Evolutionary conservation across 2,113 vertebrate genomes (phyloP).

Genomic region (Chaetops frenatus): DNA sequence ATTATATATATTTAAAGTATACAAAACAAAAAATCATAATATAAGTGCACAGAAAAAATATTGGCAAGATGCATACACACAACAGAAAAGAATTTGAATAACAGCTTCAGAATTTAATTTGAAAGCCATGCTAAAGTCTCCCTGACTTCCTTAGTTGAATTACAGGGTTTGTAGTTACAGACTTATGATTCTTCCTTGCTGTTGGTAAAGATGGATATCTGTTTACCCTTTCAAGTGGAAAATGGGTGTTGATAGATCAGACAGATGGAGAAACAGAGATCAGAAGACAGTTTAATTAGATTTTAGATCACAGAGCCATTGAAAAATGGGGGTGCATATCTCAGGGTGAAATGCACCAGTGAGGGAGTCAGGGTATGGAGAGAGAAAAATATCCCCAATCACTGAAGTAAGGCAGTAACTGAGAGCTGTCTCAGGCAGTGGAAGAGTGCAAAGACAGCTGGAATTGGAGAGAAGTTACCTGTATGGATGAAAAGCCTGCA

Average conservation of each 20-base stretch:
- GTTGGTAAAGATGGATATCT: neutral
- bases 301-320: neutral
- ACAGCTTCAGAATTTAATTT: neutral
- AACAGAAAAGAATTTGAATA: neutral
- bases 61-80: neutral
- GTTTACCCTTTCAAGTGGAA: slow-evolving; percentile 25
- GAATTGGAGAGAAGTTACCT: neutral
- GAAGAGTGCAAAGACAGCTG: neutral
- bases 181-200: neutral
- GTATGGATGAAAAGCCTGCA: neutral
- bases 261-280: neutral
- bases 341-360: neutral
- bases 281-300: neutral
- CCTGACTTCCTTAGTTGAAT: neutral
- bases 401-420: neutral
- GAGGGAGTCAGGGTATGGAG: neutral
- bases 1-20: neutral
- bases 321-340: neutral
- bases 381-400: neutral
- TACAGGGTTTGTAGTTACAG: neutral
- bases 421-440: neutral
- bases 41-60: neutral
- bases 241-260: neutral
- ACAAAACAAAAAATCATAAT: neutral
- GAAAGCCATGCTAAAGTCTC: neutral